Percentiles rank a stretch among this genome's conserved stretches.
Evolutionary conservation across 2,113 vertebrate genomes (phyloP).

Genomic region (Microtus montanus): DNA sequence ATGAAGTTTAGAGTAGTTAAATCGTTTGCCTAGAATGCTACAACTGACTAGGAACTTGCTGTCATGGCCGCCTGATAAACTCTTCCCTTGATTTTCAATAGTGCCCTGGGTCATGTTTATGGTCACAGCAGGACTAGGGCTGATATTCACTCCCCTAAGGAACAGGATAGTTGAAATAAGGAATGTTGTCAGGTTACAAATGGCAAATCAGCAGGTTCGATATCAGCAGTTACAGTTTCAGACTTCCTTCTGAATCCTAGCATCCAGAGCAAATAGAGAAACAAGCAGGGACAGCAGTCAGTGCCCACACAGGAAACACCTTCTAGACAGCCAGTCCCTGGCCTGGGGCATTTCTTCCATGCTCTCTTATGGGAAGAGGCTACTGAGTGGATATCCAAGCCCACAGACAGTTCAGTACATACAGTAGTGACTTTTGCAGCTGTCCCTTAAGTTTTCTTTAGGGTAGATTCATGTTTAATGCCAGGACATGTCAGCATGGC

Average conservation of each 20-base stretch:
- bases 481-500: neutral
- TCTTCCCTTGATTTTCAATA: neutral
- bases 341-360: neutral
- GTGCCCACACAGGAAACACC: neutral
- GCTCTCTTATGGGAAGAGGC: neutral
- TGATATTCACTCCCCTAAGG: neutral
- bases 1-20: neutral
- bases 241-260: neutral
- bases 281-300: neutral
- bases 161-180: neutral
- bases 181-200: neutral
- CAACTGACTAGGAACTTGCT: neutral
- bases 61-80: neutral
- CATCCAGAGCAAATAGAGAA: neutral
- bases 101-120: neutral
- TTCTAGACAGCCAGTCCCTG: neutral
- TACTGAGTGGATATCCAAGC: accelerated
- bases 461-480: neutral
- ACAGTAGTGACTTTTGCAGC: neutral
- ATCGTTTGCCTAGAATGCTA: neutral
- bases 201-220: neutral
- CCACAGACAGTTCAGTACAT: neutral
- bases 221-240: neutral
- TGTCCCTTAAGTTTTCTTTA: neutral
- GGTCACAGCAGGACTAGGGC: neutral